These are phyloP conservation scores for Synergus laeviventris DNA, from an alignment of 2,888 invertebrate species.

Conservation along the genomic window DNA sequence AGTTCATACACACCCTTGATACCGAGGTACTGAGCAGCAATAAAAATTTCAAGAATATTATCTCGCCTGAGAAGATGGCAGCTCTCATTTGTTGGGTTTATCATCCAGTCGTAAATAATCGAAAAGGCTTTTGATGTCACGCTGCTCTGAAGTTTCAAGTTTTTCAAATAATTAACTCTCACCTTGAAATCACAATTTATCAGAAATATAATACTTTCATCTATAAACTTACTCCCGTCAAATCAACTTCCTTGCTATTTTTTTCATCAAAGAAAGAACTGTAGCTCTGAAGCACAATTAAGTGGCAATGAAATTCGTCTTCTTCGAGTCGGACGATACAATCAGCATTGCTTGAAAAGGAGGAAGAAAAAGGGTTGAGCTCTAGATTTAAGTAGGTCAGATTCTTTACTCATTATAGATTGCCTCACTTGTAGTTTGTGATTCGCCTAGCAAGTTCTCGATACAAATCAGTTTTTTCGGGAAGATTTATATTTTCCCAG, in stretches of 20 bases:
- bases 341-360: conserved; percentile 81
- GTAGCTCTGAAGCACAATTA: conserved; percentile 83
- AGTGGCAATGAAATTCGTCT: conserved; percentile 84
- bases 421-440: conserved; percentile 81
- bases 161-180: no score
- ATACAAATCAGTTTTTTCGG: conserved; percentile 83
- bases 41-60: conserved; percentile 85
- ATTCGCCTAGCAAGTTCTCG: conserved; percentile 82
- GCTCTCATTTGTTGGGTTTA: conserved; percentile 81
- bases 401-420: background rate
- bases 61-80: conserved; percentile 82
- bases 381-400: background rate
- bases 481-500: conserved; percentile 81
- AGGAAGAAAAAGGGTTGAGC: background rate
- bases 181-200: no score
- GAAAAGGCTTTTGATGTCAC: conserved; percentile 80
- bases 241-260: conserved; percentile 69
- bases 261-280: conserved; percentile 81
- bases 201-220: background rate
- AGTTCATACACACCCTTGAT: conserved; percentile 79
- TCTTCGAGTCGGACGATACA: conserved; percentile 81
- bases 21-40: conserved; percentile 83
- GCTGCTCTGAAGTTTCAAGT: conserved; percentile 61
- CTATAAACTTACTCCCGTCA: conserved; percentile 64
- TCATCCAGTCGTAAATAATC: conserved; percentile 90